Percentiles rank a stretch among this genome's conserved stretches.
phyloP scores from a whole-genome alignment of 2,888 invertebrate species.

The Hypomecis atomaria region DNA sequence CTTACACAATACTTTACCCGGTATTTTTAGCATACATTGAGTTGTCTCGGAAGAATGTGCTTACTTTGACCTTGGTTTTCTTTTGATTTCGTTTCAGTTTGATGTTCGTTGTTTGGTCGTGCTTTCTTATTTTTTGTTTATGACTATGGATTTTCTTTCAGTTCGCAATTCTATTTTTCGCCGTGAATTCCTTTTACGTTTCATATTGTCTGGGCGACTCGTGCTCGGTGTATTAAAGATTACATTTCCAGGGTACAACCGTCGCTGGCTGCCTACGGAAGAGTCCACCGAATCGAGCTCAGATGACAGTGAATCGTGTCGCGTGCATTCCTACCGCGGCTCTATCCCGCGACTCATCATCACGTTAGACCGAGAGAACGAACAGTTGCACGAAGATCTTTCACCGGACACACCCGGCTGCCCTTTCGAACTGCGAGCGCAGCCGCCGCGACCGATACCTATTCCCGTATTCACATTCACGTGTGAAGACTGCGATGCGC shows the following conservation, averaged over 20 bases:
- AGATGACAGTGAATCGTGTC: conserved; percentile 70
- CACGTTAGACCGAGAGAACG: conserved; percentile 73
- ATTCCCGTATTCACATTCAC: conserved; percentile 78
- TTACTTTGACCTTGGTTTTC: background rate
- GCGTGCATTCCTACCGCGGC: conserved; percentile 60
- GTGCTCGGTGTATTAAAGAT: conserved; percentile 29
- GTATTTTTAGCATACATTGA: background rate
- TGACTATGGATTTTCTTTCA: conserved; percentile 2
- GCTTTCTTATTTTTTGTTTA: conserved; percentile 1
- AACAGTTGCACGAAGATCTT: conserved; percentile 69
- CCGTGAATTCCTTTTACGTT: conserved; percentile 22
- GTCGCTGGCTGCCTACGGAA: conserved; percentile 51
- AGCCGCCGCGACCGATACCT: conserved; percentile 65
- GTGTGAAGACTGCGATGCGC: conserved; percentile 73
- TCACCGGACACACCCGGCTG: conserved; percentile 75
- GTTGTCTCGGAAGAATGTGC: background rate
- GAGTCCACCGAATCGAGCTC: conserved; percentile 78
- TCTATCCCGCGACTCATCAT: conserved; percentile 77
- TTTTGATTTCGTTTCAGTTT: conserved; percentile 24
- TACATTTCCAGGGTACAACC: conserved; percentile 69
- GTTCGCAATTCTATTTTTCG: conserved; percentile 4
- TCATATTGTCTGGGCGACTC: conserved; percentile 34
- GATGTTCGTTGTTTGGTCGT: conserved; percentile 2
- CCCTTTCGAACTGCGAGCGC: conserved; percentile 61
- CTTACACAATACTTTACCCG: too few relatives aligned